These are phyloP conservation scores for Fabriciana adippe DNA, from an alignment of 2,888 invertebrate species.

Conservation along the genomic window DNA sequence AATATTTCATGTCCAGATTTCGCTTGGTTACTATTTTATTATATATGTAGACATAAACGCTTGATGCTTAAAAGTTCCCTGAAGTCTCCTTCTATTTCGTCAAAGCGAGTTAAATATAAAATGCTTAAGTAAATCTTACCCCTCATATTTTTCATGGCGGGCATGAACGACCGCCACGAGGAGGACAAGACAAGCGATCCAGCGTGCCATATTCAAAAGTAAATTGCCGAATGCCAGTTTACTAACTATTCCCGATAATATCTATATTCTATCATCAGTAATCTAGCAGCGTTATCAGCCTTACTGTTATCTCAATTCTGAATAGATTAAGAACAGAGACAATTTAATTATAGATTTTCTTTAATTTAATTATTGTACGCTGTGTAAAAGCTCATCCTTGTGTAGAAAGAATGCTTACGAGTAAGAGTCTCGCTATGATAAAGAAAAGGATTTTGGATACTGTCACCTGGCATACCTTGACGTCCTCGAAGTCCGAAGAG, in stretches of 20 bases:
- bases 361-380: no score
- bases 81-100: not conserved
- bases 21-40: no score
- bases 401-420: no score
- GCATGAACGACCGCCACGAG: constrained; percentile 53
- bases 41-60: no score
- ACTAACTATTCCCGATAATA: constrained; percentile 27
- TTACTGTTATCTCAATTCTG: constrained; percentile 35
- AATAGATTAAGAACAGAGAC: constrained; percentile 6
- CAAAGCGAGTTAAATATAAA: not conserved
- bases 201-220: constrained; percentile 54
- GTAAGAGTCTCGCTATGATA: no score
- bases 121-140: constrained; percentile 51
- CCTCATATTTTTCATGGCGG: constrained; percentile 72
- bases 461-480: no score
- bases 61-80: no score
- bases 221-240: constrained; percentile 23
- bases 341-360: not conserved
- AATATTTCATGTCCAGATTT: no score
- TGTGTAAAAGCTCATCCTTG: no score
- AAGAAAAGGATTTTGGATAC: no score
- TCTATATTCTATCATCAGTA: constrained; percentile 3
- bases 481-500: no score
- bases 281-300: constrained; percentile 19
- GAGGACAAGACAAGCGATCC: constrained; percentile 53